Evolutionary conservation across 2,888 invertebrate species (phyloP).

Genomic region (Lochmaea crataegi): DNA sequence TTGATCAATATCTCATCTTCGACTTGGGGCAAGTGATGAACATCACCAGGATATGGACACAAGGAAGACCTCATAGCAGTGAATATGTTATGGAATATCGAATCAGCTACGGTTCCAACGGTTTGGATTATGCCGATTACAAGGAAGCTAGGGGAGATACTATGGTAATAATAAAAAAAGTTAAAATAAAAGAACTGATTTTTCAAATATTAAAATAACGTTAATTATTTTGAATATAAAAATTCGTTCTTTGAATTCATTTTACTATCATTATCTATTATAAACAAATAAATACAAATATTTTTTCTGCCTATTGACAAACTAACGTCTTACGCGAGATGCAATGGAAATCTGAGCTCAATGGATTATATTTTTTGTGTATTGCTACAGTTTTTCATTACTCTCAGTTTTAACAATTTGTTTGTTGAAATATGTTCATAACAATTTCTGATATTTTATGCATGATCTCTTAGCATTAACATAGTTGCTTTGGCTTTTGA

Average conservation of each 20-base stretch:
- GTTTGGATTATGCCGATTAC: constrained; percentile 88
- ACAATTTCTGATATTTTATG: constrained; percentile 5
- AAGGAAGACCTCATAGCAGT: constrained; percentile 88
- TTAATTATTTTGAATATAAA: background rate
- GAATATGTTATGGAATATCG: constrained; percentile 95
- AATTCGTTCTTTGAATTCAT: constrained; percentile 1
- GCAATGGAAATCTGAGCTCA: background rate
- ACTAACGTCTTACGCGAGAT: background rate
- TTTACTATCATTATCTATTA: background rate
- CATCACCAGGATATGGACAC: constrained; percentile 88
- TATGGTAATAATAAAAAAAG: constrained; percentile 74
- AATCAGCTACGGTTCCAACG: constrained; percentile 92
- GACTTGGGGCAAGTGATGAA: constrained; percentile 91
- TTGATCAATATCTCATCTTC: constrained; percentile 90
- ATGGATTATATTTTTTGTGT: background rate
- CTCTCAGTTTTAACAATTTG: background rate
- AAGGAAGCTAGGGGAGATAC: constrained; percentile 90
- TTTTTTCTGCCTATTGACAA: background rate
- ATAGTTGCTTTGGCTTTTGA: constrained; percentile 25
- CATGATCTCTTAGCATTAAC: constrained; percentile 29
- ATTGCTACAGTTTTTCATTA: background rate
- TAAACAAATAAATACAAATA: background rate
- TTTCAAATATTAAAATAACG: background rate
- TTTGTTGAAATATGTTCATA: background rate
- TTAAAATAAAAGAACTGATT: background rate